Evolutionary conservation across 2,888 invertebrate genomes (phyloP).

Genomic region (Argyresthia goedartella): DNA sequence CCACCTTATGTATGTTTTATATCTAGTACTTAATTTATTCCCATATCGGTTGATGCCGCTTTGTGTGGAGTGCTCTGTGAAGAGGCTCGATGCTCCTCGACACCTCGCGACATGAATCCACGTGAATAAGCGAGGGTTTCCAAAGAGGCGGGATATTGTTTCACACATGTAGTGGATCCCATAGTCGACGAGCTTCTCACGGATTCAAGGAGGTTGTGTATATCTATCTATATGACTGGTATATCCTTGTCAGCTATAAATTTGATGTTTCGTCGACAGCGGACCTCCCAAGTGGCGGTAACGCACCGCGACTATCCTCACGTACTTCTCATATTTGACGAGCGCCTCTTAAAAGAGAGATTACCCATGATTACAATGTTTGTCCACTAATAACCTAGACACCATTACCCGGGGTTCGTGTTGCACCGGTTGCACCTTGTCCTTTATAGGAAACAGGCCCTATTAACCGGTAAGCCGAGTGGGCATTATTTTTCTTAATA

Average conservation of each 20-base stretch:
- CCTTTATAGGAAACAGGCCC: constrained; percentile 20
- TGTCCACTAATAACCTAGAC: constrained; percentile 3
- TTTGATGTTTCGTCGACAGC: constrained; percentile 24
- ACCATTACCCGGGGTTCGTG: neutral
- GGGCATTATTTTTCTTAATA: constrained; percentile 30
- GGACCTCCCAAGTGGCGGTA: constrained; percentile 52
- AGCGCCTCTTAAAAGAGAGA: constrained; percentile 31
- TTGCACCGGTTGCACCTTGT: neutral
- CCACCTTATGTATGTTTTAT: constrained; percentile 38
- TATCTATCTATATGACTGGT: constrained; percentile 31
- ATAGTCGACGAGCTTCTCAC: constrained; percentile 21
- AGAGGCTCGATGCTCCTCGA: constrained; percentile 16
- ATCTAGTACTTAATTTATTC: constrained; percentile 27
- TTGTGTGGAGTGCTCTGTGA: constrained; percentile 17
- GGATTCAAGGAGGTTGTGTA: constrained; percentile 26
- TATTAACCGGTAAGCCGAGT: constrained; percentile 23
- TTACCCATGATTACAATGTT: constrained; percentile 24
- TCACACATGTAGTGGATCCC: constrained; percentile 11
- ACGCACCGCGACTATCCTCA: constrained; percentile 21
- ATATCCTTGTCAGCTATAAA: constrained; percentile 43
- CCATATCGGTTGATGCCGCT: constrained; percentile 6
- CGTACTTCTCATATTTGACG: constrained; percentile 36
- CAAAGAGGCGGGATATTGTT: neutral
- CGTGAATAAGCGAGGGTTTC: neutral
- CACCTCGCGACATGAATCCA: neutral